phyloP scores from a whole-genome alignment of 2,797 vertebrate genomes.

The Cichlasoma orientale region DNA sequence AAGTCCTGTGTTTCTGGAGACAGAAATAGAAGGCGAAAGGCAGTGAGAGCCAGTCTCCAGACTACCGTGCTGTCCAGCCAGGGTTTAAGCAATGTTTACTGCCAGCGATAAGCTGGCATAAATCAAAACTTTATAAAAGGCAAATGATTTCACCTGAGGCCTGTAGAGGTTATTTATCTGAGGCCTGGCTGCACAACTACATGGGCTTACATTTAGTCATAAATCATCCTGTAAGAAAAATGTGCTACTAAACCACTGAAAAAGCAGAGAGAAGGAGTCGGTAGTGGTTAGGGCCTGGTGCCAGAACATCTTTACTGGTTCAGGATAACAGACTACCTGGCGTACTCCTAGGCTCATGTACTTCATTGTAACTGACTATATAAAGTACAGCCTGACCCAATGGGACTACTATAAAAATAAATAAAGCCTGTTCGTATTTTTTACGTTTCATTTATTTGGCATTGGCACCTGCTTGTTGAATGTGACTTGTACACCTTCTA shows the following conservation, averaged over 20 bases:
- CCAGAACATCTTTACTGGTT: constrained; percentile 53
- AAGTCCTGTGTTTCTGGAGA: constrained; percentile 60
- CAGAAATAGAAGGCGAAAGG: constrained; percentile 54
- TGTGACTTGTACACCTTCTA: not conserved
- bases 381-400: constrained; percentile 10
- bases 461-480: constrained; percentile 19
- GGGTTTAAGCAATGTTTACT: constrained; percentile 54
- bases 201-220: constrained; percentile 55
- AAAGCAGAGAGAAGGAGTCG: constrained; percentile 21
- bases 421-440: constrained; percentile 17
- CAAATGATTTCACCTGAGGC: constrained; percentile 71
- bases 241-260: constrained; percentile 42
- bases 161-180: constrained; percentile 55
- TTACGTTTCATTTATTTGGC: not conserved
- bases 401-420: constrained; percentile 11
- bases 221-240: constrained; percentile 54
- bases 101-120: constrained; percentile 67
- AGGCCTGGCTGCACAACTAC: constrained; percentile 30
- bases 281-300: constrained; percentile 37
- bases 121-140: constrained; percentile 64
- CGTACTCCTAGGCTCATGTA: constrained; percentile 6
- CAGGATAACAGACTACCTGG: constrained; percentile 48
- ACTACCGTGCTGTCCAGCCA: constrained; percentile 62
- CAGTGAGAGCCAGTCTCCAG: constrained; percentile 36
- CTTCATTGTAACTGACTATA: constrained; percentile 20